Evolutionary conservation across 1,140 invertebrate genomes (phyloP).

Genomic region (Doryteuthis pealeii): DNA sequence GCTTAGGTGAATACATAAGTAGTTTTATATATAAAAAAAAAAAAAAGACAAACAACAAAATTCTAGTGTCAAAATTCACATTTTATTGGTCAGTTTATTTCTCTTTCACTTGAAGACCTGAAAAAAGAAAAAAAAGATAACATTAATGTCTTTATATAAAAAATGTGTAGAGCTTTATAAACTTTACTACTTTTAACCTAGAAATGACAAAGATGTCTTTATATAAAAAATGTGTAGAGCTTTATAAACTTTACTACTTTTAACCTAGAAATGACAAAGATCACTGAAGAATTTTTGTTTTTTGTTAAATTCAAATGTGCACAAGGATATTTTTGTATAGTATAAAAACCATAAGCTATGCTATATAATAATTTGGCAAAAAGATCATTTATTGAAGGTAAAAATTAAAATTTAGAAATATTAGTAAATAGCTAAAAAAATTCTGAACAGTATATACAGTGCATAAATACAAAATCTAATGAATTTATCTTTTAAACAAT

Average conservation of each 20-base stretch:
- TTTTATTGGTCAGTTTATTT: constrained; percentile 1
- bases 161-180: background rate
- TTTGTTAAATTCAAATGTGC: background rate
- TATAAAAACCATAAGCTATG: too few relatives aligned
- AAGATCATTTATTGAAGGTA: too few relatives aligned
- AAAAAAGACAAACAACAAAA: background rate
- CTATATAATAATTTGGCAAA: too few relatives aligned
- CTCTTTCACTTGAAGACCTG: constrained; percentile 5
- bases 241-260: background rate
- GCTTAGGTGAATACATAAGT: too few relatives aligned
- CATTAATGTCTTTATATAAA: background rate
- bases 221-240: background rate
- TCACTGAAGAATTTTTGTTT: background rate
- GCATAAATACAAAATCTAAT: too few relatives aligned
- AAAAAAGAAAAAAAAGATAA: background rate
- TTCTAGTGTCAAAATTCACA: background rate
- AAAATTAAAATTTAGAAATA: too few relatives aligned
- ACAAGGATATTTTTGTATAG: too few relatives aligned
- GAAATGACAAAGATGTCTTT: background rate
- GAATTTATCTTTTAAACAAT: too few relatives aligned
- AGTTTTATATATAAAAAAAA: too few relatives aligned
- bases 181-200: background rate
- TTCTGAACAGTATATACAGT: too few relatives aligned
- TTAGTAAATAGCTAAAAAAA: too few relatives aligned
- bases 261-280: background rate